These are phyloP conservation scores for Andrena flavipes DNA, from an alignment of 2,888 invertebrate genomes.

Conservation along the genomic window DNA sequence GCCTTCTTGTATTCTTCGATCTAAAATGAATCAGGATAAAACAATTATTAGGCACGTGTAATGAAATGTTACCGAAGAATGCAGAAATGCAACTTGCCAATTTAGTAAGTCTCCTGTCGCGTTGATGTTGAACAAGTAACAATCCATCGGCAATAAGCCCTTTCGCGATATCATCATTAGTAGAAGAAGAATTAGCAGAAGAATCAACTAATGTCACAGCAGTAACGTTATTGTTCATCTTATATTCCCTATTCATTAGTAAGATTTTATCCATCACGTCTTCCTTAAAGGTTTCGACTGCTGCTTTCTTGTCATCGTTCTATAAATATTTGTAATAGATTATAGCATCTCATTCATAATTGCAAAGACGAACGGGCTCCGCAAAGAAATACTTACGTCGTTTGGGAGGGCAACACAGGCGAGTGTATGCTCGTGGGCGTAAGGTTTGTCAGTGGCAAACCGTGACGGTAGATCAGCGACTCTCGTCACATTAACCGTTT, in stretches of 20 bases:
- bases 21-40: slow-evolving; percentile 80
- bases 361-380: not conserved
- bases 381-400: slow-evolving; percentile 88
- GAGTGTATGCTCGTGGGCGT: slow-evolving; percentile 94
- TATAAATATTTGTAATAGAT: slow-evolving; percentile 74
- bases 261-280: slow-evolving; percentile 91
- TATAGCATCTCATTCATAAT: not conserved
- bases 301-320: slow-evolving; percentile 92
- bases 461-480: slow-evolving; percentile 94
- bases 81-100: slow-evolving; percentile 86
- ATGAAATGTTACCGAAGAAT: too few relatives aligned
- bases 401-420: slow-evolving; percentile 94
- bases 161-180: slow-evolving; percentile 90
- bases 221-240: slow-evolving; percentile 86
- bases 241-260: slow-evolving; percentile 93
- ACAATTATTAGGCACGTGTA: not conserved
- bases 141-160: slow-evolving; percentile 94
- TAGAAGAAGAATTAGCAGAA: slow-evolving; percentile 83
- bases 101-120: slow-evolving; percentile 92
- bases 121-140: slow-evolving; percentile 91
- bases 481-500: slow-evolving; percentile 89
- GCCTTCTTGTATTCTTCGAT: slow-evolving; percentile 93
- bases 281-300: slow-evolving; percentile 87
- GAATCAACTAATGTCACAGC: slow-evolving; percentile 87
- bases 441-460: slow-evolving; percentile 90